Base-by-base conservation (phyloP, 1,140 invertebrate genomes). In the Atta texana region DNA sequence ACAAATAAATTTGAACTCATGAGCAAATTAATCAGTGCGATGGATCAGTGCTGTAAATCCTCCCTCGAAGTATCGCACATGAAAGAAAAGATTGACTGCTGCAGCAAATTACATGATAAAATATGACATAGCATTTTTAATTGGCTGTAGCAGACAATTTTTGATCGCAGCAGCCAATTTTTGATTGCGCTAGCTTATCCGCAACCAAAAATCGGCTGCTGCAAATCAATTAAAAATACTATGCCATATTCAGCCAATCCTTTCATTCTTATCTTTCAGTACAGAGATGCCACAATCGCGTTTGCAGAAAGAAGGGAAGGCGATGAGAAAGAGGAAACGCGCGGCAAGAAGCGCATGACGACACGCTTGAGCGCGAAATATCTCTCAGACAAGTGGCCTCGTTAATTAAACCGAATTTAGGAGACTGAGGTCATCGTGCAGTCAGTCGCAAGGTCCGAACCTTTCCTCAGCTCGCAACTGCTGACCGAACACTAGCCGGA, bases 341-440 rank as follows among this genome's bases (percentile, higher is more conserved):
- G 55, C 16, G 8, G 49, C 16, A 16, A 31, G 76, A 80, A 80
- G 78, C 21, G 24, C 34, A 12, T 28, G 28, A 24, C 34, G 53
- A 74, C 18, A 86, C 39, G 64, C 8, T 87, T 44, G 39, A 71
- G 51, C 28, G 64, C 71, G 71, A 51, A 39, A 74, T 74, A 66
- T 61, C 59, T 63, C 53, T 44, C 21, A 34, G 18, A 55, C 78
- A 64, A 74, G 63, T 51, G 85, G 81, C 88, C 90, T 92, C 89
- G 89, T 81, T 55, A 57, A 68, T 84, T 72, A 63, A 76, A 77
- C 39, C 81, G 85, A 93, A 89, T 92, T 94, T 92, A 91, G 91
- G 89, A 87, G 78, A 88, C 57, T 88, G 89, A 90, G 90, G 87
- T 78, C 88, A 78, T 4, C n/a, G n/a, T 1, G 28, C 10, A 51